Conservation (phyloP, 2,113 vertebrate species). For the Nicator chloris region DNA sequence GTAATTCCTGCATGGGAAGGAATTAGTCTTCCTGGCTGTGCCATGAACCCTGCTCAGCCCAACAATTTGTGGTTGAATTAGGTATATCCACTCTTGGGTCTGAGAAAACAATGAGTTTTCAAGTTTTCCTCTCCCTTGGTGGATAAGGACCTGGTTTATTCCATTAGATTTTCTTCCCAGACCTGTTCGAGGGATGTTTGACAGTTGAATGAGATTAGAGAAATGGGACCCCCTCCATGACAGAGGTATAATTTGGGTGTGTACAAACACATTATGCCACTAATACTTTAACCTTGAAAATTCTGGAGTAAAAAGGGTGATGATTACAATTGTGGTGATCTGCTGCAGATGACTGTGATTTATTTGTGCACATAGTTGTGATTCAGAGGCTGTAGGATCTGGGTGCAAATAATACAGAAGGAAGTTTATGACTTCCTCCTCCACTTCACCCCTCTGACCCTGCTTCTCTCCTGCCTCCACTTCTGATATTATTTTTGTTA, state of each 20-base stretch:
- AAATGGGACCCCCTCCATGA: not conserved
- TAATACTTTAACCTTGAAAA: not conserved
- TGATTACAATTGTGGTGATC: not conserved
- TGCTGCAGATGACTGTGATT: not conserved
- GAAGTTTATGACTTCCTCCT: conserved; percentile 7
- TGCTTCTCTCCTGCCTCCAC: not conserved
- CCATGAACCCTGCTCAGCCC: not conserved
- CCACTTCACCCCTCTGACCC: not conserved
- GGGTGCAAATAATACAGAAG: not conserved
- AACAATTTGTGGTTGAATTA: conserved; percentile 41
- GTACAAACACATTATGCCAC: not conserved
- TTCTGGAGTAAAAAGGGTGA: not conserved
- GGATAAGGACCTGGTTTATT: not conserved
- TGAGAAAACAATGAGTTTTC: not conserved
- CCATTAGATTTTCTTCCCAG: not conserved
- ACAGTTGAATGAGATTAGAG: not conserved
- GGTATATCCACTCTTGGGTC: not conserved
- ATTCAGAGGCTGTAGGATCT: conserved; percentile 31
- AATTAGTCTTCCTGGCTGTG: not conserved
- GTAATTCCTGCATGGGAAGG: conserved; percentile 6
- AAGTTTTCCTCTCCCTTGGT: not conserved
- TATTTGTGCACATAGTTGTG: not conserved
- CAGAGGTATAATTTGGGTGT: not conserved
- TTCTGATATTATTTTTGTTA: conserved; percentile 4
- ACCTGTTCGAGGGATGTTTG: not conserved